Percentiles rank a stretch among this genome's conserved stretches.
These are phyloP conservation scores for Coenonympha glycerion DNA, from an alignment of 2,888 invertebrate genomes.

Conservation along the genomic window DNA sequence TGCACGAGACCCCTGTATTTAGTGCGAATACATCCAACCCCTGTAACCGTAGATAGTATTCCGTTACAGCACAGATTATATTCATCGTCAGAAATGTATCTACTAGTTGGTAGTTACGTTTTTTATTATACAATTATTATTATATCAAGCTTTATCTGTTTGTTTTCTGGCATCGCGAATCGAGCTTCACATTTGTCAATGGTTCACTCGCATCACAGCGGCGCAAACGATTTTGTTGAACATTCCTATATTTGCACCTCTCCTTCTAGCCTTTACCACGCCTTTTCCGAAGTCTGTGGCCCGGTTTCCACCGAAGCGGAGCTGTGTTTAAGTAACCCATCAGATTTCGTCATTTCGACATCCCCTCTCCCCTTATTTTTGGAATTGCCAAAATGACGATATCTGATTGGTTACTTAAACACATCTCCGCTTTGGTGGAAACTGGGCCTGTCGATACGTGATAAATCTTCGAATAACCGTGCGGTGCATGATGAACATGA, in stretches of 20 bases:
- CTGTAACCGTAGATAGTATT: constrained; percentile 22
- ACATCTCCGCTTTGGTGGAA: too few relatives aligned
- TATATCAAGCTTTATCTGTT: constrained; percentile 72
- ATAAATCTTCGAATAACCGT: constrained; percentile 61
- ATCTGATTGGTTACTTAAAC: too few relatives aligned
- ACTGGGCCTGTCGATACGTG: constrained; percentile 39
- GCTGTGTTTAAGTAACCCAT: too few relatives aligned
- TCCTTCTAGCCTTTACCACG: constrained; percentile 64
- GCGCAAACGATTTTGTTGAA: constrained; percentile 40
- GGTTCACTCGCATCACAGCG: constrained; percentile 45
- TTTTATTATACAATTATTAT: constrained; percentile 32
- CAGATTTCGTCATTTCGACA: too few relatives aligned
- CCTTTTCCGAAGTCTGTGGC: constrained; percentile 57
- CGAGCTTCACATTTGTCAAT: constrained; percentile 49
- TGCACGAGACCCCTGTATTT: constrained; percentile 32
- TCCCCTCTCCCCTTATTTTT: too few relatives aligned
- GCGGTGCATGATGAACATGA: constrained; percentile 58
- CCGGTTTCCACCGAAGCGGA: too few relatives aligned
- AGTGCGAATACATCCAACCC: constrained; percentile 13
- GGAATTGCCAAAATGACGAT: too few relatives aligned
- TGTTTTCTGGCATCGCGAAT: constrained; percentile 75
- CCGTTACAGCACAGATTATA: constrained; percentile 21
- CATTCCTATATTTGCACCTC: constrained; percentile 60
- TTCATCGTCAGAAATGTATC: constrained; percentile 15
- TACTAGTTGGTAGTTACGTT: constrained; percentile 20